A percentile compares a stretch with the other conserved stretches of the same genome.
Conservation (phyloP, 2,888 invertebrate species). For the Nemurella pictetii region DNA sequence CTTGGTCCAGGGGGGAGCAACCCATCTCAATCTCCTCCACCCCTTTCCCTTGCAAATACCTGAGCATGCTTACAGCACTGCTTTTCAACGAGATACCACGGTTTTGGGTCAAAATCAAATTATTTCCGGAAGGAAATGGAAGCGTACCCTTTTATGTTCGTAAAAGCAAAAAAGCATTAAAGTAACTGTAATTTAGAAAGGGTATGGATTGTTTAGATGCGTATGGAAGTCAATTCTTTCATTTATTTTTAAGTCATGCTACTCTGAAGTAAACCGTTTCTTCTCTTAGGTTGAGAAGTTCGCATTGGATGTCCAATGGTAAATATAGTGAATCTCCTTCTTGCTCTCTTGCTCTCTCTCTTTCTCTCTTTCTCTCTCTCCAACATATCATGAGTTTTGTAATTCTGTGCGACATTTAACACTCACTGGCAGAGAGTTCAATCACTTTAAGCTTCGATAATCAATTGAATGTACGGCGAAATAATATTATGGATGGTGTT, state of each 20-base stretch:
- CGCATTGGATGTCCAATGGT: background rate
- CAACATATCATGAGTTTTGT: too few species aligned
- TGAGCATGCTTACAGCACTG: background rate
- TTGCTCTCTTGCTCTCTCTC: too few species aligned
- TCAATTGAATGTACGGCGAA: background rate
- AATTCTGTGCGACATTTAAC: background rate
- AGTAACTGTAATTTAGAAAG: background rate
- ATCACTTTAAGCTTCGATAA: background rate
- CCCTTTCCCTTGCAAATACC: background rate
- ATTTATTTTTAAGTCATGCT: background rate
- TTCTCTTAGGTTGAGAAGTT: background rate
- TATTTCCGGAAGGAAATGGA: background rate
- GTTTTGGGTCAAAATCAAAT: background rate
- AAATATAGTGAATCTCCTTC: too few species aligned
- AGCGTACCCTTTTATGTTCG: background rate
- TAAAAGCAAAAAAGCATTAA: background rate
- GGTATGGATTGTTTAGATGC: background rate
- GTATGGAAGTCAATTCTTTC: background rate
- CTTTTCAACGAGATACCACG: background rate
- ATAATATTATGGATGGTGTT: background rate
- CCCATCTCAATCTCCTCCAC: too few species aligned
- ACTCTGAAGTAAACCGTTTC: background rate
- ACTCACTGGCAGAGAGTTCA: background rate
- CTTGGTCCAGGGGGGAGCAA: too few species aligned
- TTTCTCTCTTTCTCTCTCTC: too few species aligned